Conservation (phyloP, 1,140 invertebrate genomes). For the Bombus sylvicola region DNA sequence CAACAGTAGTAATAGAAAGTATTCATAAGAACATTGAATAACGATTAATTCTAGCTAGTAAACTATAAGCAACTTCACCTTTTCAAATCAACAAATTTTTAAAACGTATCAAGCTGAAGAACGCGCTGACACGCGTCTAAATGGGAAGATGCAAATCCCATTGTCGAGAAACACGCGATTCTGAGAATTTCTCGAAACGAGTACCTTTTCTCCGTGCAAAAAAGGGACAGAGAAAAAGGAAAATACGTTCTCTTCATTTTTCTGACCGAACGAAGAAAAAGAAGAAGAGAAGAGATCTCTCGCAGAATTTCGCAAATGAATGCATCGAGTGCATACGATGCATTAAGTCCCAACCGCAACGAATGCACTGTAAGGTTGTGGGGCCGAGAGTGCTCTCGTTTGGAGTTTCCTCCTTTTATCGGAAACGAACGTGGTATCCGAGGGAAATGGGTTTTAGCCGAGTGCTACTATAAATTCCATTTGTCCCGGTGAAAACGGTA, state of each 20-base stretch:
- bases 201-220: neutral
- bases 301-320: conserved; percentile 57
- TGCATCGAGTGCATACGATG: conserved; percentile 56
- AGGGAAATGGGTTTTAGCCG: conserved; percentile 64
- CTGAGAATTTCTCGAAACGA: neutral
- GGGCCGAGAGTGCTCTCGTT: conserved; percentile 56
- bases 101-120: neutral
- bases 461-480: conserved; percentile 69
- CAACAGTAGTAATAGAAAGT: neutral
- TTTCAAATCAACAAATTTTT: neutral
- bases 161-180: neutral
- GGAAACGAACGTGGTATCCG: conserved; percentile 59
- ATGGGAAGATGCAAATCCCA: neutral
- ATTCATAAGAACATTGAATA: neutral
- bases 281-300: conserved; percentile 6
- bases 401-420: conserved; percentile 66
- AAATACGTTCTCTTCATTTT: neutral
- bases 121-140: neutral
- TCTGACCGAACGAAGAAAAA: neutral
- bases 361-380: conserved; percentile 64
- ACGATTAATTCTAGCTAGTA: neutral
- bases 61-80: too few relatives aligned
- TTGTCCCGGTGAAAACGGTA: conserved; percentile 55
- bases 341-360: conserved; percentile 64
- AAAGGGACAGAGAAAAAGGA: neutral